Evolutionary conservation across 2,113 vertebrate species (phyloP), one percentile per base, ranked within the genome.

Genomic region (Myiopsitta monachus): DNA sequence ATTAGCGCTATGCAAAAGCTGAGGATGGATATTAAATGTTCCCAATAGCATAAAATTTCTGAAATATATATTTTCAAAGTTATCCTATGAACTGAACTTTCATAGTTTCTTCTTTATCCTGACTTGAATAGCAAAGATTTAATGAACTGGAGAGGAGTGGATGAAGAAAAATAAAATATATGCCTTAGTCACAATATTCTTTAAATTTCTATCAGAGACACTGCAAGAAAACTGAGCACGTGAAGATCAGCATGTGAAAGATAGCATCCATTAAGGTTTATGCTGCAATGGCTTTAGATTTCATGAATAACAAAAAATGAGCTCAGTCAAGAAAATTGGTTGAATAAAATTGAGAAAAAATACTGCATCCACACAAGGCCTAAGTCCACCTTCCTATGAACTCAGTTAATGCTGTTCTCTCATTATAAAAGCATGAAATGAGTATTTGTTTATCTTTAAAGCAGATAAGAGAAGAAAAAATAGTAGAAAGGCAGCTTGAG

Each of bases 231-330:
- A 87, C 57, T 55, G 63, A 78, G 87, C 81, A 83, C 49, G n/a
- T 83, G 84, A 95, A 97, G 89, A 95, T 85, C 87, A 95, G 81
- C 62, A 62, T 18, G 62, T 94, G 93, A 95, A 96, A 85, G 94
- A 94, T 92, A 80, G 84, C 41, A 83, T 75, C 89, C 67, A 88
- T 95, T 95, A 94, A 92, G 52, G 67, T 83, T 96, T 87, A 83
- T 91, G 75, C 85, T 94, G 87, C 92, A 88, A 83, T 47, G 81
- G 64, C 94, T 95, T 94, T 67, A 92, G 52, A 69, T 84, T 89
- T 82, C 94, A 95, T 90, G 89, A 95, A 95, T 95, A 96, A 94
- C 89, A 95, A 94, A 95, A 94, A 78, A 96, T 44, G 61, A 95
- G 62, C 39, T 87, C 89, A 51, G 70, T 75, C 83, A 92, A 85